These are phyloP conservation scores for Artibeus jamaicensis DNA, from an alignment of 2,797 vertebrate species.

Conservation along the genomic window DNA sequence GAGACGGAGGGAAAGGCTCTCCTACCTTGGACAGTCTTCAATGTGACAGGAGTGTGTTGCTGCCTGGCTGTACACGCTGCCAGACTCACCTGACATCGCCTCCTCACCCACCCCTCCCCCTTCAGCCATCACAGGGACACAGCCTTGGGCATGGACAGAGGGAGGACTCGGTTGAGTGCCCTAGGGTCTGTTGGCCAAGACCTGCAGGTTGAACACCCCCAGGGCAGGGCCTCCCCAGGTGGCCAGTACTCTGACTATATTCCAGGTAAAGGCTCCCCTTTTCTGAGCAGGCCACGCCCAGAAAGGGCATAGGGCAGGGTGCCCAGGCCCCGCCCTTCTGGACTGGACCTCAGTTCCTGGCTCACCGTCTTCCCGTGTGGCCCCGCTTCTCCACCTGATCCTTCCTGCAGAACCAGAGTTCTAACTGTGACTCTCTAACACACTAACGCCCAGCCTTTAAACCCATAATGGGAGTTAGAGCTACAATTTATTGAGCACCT, in stretches of 20 bases:
- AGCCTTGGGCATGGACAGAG: background rate
- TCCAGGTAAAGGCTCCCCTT: background rate
- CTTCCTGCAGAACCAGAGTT: background rate
- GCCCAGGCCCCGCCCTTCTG: background rate
- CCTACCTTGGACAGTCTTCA: background rate
- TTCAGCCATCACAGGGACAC: no score
- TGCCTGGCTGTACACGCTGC: background rate
- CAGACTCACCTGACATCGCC: background rate
- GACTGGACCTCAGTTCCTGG: background rate
- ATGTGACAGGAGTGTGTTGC: background rate
- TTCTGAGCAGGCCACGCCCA: background rate
- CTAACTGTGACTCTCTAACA: background rate
- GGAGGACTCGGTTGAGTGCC: no score
- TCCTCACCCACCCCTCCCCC: no score
- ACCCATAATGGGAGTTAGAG: background rate
- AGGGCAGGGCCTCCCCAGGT: background rate
- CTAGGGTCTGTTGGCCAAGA: background rate
- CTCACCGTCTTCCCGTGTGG: background rate
- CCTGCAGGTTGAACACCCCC: background rate
- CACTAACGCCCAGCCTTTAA: background rate
- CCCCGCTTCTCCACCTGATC: background rate
- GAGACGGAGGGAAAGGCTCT: background rate
- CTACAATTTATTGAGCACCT: background rate
- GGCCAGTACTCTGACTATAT: background rate
- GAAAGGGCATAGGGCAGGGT: background rate